Evolutionary conservation across 2,797 vertebrate species (phyloP).

Genomic region (Vipera latastei): DNA sequence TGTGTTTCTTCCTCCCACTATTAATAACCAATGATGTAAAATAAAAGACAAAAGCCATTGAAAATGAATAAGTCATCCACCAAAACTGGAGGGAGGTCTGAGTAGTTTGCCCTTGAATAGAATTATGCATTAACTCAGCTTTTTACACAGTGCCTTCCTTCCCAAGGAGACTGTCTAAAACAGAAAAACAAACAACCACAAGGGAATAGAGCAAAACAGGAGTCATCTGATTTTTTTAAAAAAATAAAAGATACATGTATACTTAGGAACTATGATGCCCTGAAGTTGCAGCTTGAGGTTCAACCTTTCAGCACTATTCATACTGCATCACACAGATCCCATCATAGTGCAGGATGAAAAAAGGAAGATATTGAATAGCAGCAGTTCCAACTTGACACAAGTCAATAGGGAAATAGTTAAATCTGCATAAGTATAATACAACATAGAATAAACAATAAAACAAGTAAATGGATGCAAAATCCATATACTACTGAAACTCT

Average conservation of each 20-base stretch:
- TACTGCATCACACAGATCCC: neutral
- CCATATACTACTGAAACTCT: neutral
- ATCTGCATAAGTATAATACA: neutral
- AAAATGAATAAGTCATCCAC: neutral
- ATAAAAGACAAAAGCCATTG: neutral
- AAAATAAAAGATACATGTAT: neutral
- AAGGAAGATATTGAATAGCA: neutral
- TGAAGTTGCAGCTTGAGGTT: neutral
- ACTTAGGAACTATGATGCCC: neutral
- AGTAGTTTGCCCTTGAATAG: neutral
- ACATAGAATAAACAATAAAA: neutral
- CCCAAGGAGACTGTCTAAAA: neutral
- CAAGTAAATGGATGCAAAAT: neutral
- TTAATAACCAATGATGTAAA: neutral
- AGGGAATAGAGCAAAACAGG: neutral
- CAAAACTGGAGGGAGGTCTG: neutral
- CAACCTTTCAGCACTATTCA: neutral
- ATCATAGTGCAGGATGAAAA: neutral
- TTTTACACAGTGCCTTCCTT: neutral
- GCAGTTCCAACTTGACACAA: neutral
- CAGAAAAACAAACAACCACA: neutral
- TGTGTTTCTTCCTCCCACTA: neutral
- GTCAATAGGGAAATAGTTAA: neutral
- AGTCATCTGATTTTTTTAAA: neutral
- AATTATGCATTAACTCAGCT: neutral